phyloP scores from a whole-genome alignment of 30 jellyfish, hydroid and myxozoan species.

The Mastigias papua region DNA sequence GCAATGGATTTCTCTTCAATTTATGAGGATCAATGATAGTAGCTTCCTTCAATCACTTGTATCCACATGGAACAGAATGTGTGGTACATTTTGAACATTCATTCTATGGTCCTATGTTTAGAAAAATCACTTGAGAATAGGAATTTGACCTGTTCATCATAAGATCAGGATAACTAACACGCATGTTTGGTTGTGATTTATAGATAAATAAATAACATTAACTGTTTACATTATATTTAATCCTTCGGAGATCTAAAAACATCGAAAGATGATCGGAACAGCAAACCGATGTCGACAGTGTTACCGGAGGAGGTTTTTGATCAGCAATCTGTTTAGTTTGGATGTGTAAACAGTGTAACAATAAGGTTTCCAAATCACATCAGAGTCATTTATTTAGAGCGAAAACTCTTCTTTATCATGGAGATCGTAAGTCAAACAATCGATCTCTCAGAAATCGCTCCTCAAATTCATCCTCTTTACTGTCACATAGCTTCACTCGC shows the following conservation, averaged over 20 bases:
- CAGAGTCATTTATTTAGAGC: slow-evolving; percentile 10
- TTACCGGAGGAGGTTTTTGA: slow-evolving; percentile 14
- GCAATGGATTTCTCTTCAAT: no score
- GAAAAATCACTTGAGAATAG: background rate
- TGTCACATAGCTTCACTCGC: slow-evolving; percentile 4
- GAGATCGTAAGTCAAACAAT: slow-evolving; percentile 12
- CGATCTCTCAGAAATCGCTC: slow-evolving; percentile 7
- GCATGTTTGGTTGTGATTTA: background rate
- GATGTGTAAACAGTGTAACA: slow-evolving; percentile 14
- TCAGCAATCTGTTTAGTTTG: slow-evolving; percentile 16
- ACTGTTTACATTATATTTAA: background rate
- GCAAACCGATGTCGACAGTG: slow-evolving; percentile 16
- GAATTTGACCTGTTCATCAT: background rate
- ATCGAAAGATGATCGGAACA: slow-evolving; percentile 21
- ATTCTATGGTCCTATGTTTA: background rate
- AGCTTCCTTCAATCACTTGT: no score
- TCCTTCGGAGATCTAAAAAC: slow-evolving; percentile 9
- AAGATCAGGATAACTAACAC: background rate
- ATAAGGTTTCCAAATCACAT: slow-evolving; percentile 29
- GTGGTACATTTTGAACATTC: no score
- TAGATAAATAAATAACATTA: background rate
- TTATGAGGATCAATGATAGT: no score
- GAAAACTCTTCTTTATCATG: slow-evolving; percentile 8
- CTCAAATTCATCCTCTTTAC: slow-evolving; percentile 14
- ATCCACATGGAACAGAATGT: no score